Evolutionary conservation across 1,140 invertebrate genomes (phyloP), one percentile per base, ranked within the genome.

Genomic region (Plectrocnemia conspersa): DNA sequence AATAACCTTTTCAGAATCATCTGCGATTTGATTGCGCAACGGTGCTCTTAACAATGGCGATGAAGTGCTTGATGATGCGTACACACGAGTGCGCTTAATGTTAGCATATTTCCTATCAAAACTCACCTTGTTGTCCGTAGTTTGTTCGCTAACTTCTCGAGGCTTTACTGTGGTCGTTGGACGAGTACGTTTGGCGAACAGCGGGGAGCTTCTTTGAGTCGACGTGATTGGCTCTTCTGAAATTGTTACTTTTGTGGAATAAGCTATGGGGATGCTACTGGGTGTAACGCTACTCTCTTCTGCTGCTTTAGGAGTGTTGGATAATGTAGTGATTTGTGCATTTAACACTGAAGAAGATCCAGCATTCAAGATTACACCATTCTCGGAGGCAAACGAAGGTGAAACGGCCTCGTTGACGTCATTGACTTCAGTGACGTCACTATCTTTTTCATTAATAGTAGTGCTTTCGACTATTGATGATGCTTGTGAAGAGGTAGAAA

Each of bases 81-180:
- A 45, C 33, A 71, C 68, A 44, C 68, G 68, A 48, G 72, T 71
- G 48, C 72, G 70, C 35, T 68, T 69, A 54, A 73, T 62, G 56
- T 71, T 73, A 67, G 68, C 64, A 68, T 74, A 76, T 67, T 71
- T 74, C 70, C 70, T 74, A 59, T 64, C 54, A 68, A 66, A 67
- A 76, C 74, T 77, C 66, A 76, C 74, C 74, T 76, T 70, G 53
- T 68, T 67, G 56, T 69, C 67, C 2, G 67, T 63, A 23, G 69
- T 67, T 11, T 46, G 23, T 48, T 60, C 59, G 47, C 35, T 50
- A 38, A 54, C 21, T 21, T 61, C 59, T 61, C 71, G 63, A 44
- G 70, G 55, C 54, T 74, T 68, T 35, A 64, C 65, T 56, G 72
- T 70, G 10, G 69, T 65, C 29, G 66, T 66, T 11, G 65, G 63